Evolutionary conservation across 1,140 invertebrate species (phyloP).

Genomic region (Apis laboriosa): DNA sequence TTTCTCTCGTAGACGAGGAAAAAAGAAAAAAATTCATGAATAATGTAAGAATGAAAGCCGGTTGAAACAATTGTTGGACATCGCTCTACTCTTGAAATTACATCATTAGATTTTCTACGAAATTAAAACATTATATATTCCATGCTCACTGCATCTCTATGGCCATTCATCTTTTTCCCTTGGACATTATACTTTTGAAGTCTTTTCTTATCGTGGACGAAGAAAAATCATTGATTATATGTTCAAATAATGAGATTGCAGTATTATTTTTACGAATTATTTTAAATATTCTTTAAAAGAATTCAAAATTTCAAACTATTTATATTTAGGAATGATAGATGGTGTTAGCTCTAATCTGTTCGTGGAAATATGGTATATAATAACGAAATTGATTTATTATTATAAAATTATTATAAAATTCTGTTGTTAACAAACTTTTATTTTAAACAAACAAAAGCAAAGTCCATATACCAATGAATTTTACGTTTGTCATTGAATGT

Average conservation of each 20-base stretch:
- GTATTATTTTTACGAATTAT: not conserved
- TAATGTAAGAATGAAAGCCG: conserved; percentile 67
- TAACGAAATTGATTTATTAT: too few relatives aligned
- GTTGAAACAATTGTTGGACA: conserved; percentile 69
- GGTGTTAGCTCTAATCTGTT: too few relatives aligned
- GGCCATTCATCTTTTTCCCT: conserved; percentile 41
- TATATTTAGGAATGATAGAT: not conserved
- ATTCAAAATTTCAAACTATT: conserved; percentile 5
- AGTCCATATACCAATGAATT: too few relatives aligned
- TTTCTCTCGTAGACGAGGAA: conserved; percentile 49
- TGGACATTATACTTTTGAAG: conserved; percentile 6
- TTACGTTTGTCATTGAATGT: too few relatives aligned
- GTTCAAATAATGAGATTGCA: conserved; percentile 40
- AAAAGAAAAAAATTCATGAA: conserved; percentile 63
- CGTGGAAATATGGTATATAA: too few relatives aligned
- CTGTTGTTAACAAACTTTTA: too few relatives aligned
- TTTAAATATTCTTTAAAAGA: conserved; percentile 1
- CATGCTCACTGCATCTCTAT: conserved; percentile 19
- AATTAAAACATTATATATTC: conserved; percentile 69
- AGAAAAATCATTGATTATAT: conserved; percentile 61
- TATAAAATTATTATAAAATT: too few relatives aligned
- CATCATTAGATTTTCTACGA: conserved; percentile 70
- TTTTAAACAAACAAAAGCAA: too few relatives aligned
- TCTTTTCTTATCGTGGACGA: not conserved
- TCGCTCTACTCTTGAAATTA: conserved; percentile 68